Evolutionary conservation across 2,113 vertebrate species (phyloP).

Genomic region (Gambusia holbrooki): DNA sequence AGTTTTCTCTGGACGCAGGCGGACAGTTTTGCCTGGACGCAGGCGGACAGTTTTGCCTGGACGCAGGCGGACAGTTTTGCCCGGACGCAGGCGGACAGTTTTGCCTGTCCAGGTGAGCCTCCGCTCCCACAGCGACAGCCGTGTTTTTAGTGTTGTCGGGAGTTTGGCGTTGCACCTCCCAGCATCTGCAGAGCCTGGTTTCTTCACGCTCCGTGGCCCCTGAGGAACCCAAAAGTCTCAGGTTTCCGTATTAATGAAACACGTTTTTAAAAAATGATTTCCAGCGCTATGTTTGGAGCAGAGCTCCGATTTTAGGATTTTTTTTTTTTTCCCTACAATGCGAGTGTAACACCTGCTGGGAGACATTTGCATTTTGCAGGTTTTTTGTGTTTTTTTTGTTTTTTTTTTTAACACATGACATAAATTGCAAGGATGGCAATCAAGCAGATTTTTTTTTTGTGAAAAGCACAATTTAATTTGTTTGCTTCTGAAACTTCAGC

Average conservation of each 20-base stretch:
- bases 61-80: neutral
- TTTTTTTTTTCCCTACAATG: slow-evolving; percentile 7
- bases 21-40: slow-evolving; percentile 21
- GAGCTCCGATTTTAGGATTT: neutral
- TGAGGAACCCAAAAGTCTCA: neutral
- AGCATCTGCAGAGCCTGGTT: neutral
- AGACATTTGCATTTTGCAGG: neutral
- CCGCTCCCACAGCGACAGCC: slow-evolving; percentile 11
- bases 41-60: neutral
- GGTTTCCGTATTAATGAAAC: slow-evolving; percentile 10
- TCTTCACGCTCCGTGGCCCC: neutral
- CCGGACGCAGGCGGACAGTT: neutral
- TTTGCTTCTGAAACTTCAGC: neutral
- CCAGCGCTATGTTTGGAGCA: slow-evolving; percentile 5
- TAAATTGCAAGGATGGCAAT: neutral
- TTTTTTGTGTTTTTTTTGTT: neutral
- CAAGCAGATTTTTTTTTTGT: neutral
- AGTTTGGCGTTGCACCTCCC: slow-evolving; percentile 7
- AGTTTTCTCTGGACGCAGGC: slow-evolving; percentile 11
- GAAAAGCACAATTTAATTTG: neutral
- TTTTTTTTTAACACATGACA: neutral
- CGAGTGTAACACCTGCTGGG: slow-evolving; percentile 17
- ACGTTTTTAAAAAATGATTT: slow-evolving; percentile 2
- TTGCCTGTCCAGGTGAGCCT: neutral
- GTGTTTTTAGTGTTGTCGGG: neutral